Base-by-base conservation (phyloP, 1,140 invertebrate genomes). In the Riptortus pedestris region DNA sequence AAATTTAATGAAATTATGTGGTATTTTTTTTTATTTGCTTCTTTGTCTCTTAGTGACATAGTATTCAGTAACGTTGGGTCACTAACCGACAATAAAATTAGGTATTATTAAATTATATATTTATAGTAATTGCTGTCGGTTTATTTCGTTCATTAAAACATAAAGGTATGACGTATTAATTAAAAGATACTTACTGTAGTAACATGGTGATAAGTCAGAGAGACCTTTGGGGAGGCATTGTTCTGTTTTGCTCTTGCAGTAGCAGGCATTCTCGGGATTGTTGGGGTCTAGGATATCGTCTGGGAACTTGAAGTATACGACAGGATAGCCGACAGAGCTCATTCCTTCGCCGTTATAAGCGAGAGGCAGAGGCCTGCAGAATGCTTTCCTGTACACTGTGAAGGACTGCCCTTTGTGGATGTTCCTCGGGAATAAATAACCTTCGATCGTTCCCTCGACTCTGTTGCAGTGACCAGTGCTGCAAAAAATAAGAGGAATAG, bases 101-200 rank as follows among this genome's bases (percentile, higher is more conserved):
- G n/a, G n/a, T n/a, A n/a, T n/a, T n/a, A n/a, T n/a, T n/a, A n/a
- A n/a, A n/a, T n/a, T n/a, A n/a, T n/a, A n/a, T n/a, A n/a, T n/a
- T n/a, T n/a, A n/a, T n/a, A n/a, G n/a, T n/a, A n/a, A n/a, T n/a
- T n/a, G n/a, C n/a, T n/a, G n/a, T n/a, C n/a, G n/a, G n/a, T n/a
- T n/a, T n/a, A n/a, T n/a, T n/a, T n/a, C n/a, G n/a, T n/a, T n/a
- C n/a, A n/a, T n/a, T n/a, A n/a, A n/a, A n/a, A n/a, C n/a, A n/a
- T n/a, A n/a, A n/a, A n/a, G n/a, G n/a, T n/a, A n/a, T n/a, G n/a
- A n/a, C n/a, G n/a, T n/a, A n/a, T n/a, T n/a, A n/a, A n/a, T n/a
- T n/a, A n/a, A n/a, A n/a, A n/a, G n/a, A n/a, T n/a, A 79, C 80
- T 80, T 72, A 84, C 84, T 81, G 72, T 85, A 88, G 67, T 87